Base-by-base conservation (phyloP, 23 tunicate species). In the Halocynthia aurantium region DNA sequence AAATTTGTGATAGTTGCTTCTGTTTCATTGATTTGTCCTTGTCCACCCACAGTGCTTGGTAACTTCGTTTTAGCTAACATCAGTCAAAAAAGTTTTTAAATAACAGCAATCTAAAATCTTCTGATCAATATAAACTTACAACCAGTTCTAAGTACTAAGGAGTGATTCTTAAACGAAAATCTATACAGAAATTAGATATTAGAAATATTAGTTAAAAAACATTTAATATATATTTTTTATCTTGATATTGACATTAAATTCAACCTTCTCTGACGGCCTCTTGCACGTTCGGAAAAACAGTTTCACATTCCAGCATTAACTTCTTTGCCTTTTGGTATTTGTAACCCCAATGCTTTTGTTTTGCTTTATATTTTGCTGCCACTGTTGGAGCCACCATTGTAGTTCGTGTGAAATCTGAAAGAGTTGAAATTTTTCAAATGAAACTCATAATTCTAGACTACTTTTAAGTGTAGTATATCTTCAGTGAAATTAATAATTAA, bases 31-130 rank as follows among this genome's bases (percentile, higher is more conserved):
- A 77, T 82, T 62, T 85, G 77, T 8, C 98, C 98, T 68, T 92
- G 98, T 6, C 98, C 98, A 13, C 55, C 20, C 8, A 92, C 93
- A 8, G 58, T 75, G 77, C 98, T 92, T 9, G 91, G 98, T 21
- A 79, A 56, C 52, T 69, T 21, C 5, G 51, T 78, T 73, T 82
- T 85, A 18, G 87, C 98, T 92, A 61, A 44, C 54, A 61, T 0
- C 70, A 20, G 10, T 0, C 70, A 31, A 31, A 31, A 31, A 31
- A 0, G 4, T 1, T 31, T 31, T 31, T 31, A 31, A 31, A 0
- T 0, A 4, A 31, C 44, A 31, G 4, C 44, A 31, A 31, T 31
- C 44, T 31, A 31, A 31, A 31, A 31, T 31, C 44, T 31, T 31
- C 44, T 31, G 44, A 31, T 31, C 44, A 31, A 31, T 31, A 31